Evolutionary conservation across 2,797 vertebrate genomes (phyloP).

Genomic region (Poeciliopsis presidionis): DNA sequence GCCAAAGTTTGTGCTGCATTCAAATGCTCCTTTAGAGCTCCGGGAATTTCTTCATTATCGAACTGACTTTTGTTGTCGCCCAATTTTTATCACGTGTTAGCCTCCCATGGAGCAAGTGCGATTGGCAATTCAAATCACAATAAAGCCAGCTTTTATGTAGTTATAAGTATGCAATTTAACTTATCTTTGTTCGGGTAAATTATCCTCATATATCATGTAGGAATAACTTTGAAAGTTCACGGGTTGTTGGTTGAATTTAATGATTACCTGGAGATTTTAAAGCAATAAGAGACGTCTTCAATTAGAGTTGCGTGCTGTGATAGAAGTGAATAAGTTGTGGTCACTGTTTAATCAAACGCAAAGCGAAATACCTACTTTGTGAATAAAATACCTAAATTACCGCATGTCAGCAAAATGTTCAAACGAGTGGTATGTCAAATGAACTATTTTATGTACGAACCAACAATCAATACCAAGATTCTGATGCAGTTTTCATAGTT

Average conservation of each 20-base stretch:
- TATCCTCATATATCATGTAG: background rate
- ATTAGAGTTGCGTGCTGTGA: background rate
- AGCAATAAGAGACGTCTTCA: background rate
- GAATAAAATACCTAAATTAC: background rate
- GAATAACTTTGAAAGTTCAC: background rate
- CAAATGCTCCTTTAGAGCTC: constrained; percentile 10
- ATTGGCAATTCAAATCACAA: background rate
- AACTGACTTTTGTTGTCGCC: background rate
- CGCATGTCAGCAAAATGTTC: background rate
- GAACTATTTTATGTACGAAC: background rate
- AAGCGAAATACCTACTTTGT: background rate
- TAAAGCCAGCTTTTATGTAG: background rate
- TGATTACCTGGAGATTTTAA: background rate
- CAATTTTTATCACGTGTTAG: background rate
- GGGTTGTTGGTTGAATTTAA: background rate
- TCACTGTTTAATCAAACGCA: background rate
- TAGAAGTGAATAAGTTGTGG: background rate
- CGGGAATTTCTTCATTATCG: background rate
- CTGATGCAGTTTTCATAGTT: background rate
- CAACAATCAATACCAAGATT: background rate
- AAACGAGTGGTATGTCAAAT: background rate
- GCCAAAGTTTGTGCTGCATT: constrained; percentile 32
- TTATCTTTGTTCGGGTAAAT: background rate
- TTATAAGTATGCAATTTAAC: background rate
- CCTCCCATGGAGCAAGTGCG: background rate